Base-by-base conservation (phyloP, 2,797 vertebrate genomes). In the Propithecus deckenii region DNA sequence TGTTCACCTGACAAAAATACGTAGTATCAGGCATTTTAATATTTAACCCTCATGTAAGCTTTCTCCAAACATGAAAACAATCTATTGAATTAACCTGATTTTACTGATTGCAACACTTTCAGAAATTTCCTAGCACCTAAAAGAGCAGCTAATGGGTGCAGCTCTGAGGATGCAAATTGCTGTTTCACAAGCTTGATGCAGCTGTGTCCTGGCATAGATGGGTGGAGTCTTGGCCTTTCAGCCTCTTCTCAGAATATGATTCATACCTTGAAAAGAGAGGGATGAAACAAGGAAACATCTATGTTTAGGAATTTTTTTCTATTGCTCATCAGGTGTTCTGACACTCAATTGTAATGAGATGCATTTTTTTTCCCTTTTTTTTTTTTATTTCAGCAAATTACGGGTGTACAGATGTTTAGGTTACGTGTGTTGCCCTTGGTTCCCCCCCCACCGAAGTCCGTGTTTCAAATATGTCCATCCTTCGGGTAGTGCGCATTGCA, bases 211-310 rank as follows among this genome's bases (percentile, higher is more conserved):
- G 67, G 63, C 84, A 71, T 10, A 79, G 6, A 23, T 38, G 74
- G 91, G 46, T 52, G 57, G 52, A 46, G 43, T 43, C 63, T 85
- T 76, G 86, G 55, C 67, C 72, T 80, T 93, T 93, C 61, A 78
- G 80, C 15, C 11, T 91, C 7, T 81, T 43, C 55, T 93, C 23
- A 32, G 46, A 91, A 59, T 71, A 72, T 92, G 90, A 95, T 65
- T 97, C 91, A 91, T 63, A 63, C 41, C 30, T 75, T 89, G 28
- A 55, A 92, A 83, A 83, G 63, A 63, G 14, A 61, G 41, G 13
- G 96, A 35, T 65, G 87, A 93, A 96, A 63, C 4, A 84, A 87
- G 86, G 67, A n/a, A 75, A 32, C 18, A 69, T 69, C 46, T 91
- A 13, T 67, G 50, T 46, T 12, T 52, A 84, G 61, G 38, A 84